phyloP scores from a whole-genome alignment of 2,113 vertebrate genomes.

The Neodon shergylaensis region DNA sequence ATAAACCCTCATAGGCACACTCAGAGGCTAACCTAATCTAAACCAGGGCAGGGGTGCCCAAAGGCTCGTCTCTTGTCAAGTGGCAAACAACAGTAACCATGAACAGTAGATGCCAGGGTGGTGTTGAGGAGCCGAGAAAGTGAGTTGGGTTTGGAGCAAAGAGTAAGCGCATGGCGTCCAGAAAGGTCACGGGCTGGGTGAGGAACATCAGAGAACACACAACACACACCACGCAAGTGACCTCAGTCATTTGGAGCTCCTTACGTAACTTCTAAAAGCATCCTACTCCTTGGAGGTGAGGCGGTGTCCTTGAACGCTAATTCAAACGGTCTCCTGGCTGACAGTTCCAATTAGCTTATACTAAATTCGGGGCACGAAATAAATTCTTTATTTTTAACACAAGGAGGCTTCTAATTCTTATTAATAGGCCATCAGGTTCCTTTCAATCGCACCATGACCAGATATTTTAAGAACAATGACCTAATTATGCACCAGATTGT shows the following conservation, averaged over 20 bases:
- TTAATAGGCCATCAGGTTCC: conserved; percentile 40
- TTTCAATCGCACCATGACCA: conserved; percentile 9
- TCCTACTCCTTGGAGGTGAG: not conserved
- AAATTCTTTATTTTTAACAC: conserved; percentile 48
- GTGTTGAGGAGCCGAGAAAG: not conserved
- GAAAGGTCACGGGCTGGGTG: not conserved
- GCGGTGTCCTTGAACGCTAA: conserved; percentile 7
- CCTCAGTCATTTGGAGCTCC: not conserved
- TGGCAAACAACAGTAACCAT: not conserved
- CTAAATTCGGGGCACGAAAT: conserved; percentile 12
- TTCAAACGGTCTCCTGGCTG: conserved; percentile 28
- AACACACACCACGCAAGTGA: not conserved
- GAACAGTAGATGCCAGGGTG: not conserved
- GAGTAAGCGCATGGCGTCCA: not conserved
- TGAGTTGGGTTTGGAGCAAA: not conserved
- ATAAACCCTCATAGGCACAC: not conserved
- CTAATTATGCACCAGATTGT: not conserved
- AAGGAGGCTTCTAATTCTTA: conserved; percentile 43
- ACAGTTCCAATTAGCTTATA: conserved; percentile 18
- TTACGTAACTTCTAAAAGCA: conserved; percentile 42
- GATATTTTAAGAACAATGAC: conserved; percentile 58
- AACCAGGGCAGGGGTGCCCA: not conserved
- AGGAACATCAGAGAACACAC: not conserved
- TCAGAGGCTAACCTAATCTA: not conserved
- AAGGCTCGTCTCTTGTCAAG: no score